These are phyloP conservation scores for Embiotoca jacksoni DNA, from an alignment of 2,113 vertebrate species.

Conservation along the genomic window DNA sequence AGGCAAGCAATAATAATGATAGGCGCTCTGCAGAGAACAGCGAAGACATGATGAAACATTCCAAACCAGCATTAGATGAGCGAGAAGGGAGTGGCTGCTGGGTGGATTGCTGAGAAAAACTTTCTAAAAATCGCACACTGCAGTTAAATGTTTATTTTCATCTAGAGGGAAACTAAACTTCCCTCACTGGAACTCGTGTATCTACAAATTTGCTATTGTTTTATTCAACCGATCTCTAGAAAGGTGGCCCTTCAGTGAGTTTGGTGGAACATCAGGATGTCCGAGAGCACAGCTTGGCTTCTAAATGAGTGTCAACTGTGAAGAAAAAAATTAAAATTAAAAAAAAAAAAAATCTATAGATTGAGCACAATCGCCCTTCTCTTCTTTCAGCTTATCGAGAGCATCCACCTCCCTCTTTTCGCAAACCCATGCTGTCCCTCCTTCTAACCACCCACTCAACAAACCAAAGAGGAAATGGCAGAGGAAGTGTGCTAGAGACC, in stretches of 20 bases:
- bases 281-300: background rate
- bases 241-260: background rate
- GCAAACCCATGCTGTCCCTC: slow-evolving; percentile 29
- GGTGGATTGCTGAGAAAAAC: slow-evolving; percentile 37
- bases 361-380: background rate
- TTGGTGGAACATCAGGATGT: background rate
- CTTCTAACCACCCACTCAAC: slow-evolving; percentile 48
- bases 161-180: slow-evolving; percentile 13
- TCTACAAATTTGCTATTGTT: slow-evolving; percentile 11
- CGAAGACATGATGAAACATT: slow-evolving; percentile 59
- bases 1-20: slow-evolving; percentile 43
- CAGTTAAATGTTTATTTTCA: slow-evolving; percentile 49
- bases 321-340: background rate
- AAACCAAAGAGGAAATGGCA: slow-evolving; percentile 77
- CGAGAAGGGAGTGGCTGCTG: slow-evolving; percentile 66
- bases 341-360: background rate
- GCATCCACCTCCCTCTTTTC: background rate
- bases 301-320: slow-evolving; percentile 8
- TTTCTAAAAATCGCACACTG: slow-evolving; percentile 40
- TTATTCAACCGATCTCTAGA: background rate
- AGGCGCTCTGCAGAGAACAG: slow-evolving; percentile 25
- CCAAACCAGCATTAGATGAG: slow-evolving; percentile 53
- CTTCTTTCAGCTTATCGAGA: slow-evolving; percentile 4
- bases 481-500: slow-evolving; percentile 78
- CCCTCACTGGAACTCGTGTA: background rate